Base-by-base conservation (phyloP, 1,140 invertebrate species). In the Bicyclus anynana region DNA sequence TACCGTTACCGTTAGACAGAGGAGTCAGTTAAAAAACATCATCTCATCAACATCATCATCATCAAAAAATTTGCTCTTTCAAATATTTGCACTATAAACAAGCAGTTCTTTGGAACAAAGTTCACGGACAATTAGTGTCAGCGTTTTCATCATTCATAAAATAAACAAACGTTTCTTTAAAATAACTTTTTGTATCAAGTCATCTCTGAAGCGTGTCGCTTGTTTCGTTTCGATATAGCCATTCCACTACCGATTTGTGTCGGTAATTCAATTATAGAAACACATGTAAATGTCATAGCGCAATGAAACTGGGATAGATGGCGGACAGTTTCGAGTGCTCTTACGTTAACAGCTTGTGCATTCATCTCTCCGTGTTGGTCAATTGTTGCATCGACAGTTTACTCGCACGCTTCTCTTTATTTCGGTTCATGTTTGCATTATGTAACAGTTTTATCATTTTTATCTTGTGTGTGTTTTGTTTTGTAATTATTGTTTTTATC, bases 261-360 rank as follows among this genome's bases (percentile, higher is more conserved):
- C 68, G 65, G 66, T 74, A 74, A 84, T 79, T 79, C 75, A 77
- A 79, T 81, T 74, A 84, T 68, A 70, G 68, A 72, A 77, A 72
- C 73, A 72, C 77, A 72, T 81, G 78, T 81, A 79, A 81, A 80
- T 81, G 80, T 81, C 80, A 75, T 72, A 74, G 59, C 46, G 62
- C 67, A 77, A 72, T 73, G 68, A 68, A 69, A 69, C 62, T 69
- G 66, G 69, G 7, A 52, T 59, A 67, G 62, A 72, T 72, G 65
- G 59, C 50, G 48, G 64, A 51, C 51, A 62, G 48, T 51, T 62
- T 55, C 48, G 21, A 62, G 59, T 62, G 59, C 47, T 53, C 49
- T 81, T 82, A 67, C 70, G 72, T 59, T 78, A 82, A 62, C 51
- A 55, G 56, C 50, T 56, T 47, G 53, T 50, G 23, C 52, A 21